phyloP scores from a whole-genome alignment of 2,888 invertebrate genomes.

The Alsophila aescularia region DNA sequence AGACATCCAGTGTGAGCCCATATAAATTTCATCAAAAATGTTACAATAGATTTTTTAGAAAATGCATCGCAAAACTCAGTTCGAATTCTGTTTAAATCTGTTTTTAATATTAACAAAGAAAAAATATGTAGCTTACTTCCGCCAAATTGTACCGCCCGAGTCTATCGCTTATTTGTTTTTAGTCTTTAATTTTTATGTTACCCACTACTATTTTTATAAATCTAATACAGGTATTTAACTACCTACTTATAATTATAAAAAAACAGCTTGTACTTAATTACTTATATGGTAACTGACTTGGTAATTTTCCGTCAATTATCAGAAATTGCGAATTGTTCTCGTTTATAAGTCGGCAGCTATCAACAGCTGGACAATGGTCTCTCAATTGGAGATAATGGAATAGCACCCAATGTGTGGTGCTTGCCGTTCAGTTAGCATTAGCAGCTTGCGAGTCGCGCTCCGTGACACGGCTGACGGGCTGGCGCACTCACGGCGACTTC shows the following conservation, averaged over 20 bases:
- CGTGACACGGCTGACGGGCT: neutral
- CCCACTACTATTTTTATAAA: no score
- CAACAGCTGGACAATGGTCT: constrained; percentile 10
- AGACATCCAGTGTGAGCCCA: no score
- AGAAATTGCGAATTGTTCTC: constrained; percentile 17
- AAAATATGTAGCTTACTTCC: no score
- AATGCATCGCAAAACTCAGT: constrained; percentile 11
- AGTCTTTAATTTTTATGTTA: no score
- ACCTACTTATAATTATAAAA: no score
- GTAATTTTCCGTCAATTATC: constrained; percentile 24
- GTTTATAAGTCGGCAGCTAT: neutral
- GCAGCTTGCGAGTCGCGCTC: neutral
- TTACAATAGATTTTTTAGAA: no score
- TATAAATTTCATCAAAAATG: no score
- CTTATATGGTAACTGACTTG: constrained; percentile 3
- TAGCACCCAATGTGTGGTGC: constrained; percentile 27
- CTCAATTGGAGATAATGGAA: constrained; percentile 19
- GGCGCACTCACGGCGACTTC: neutral
- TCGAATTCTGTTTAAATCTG: constrained; percentile 1
- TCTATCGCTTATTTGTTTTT: no score
- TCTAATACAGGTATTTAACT: no score
- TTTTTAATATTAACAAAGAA: neutral
- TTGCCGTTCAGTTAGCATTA: constrained; percentile 21
- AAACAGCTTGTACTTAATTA: neutral
- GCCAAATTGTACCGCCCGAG: no score